Evolutionary conservation across 2,113 vertebrate genomes (phyloP), one percentile per base, ranked within the genome.

Genomic region (Rhinopithecus roxellana): DNA sequence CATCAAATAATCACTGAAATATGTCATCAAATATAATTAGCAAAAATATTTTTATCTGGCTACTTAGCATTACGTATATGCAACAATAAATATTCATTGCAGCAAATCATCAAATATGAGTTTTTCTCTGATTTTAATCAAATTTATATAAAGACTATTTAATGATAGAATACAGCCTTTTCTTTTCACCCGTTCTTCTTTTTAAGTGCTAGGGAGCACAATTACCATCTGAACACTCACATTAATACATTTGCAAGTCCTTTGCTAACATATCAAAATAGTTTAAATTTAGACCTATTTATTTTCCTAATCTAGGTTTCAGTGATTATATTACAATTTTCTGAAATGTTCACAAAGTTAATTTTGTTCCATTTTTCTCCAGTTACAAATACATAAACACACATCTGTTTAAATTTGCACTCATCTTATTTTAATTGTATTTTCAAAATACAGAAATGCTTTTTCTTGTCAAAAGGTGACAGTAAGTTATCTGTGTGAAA

Each of bases 1-100:
- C 83, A 94, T 85, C 96, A 93, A 97, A 91, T 93, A 85, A 93
- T 72, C 90, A 91, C 52, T 81, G 50, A 43, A 93, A 89, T 94
- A 57, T 72, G 48, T 55, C 43, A 90, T 55, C 69, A 95, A 95
- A 94, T 94, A 67, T 25, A 95, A 95, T 85, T 96, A 96, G 50
- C 78, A 96, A 95, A 93, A 85, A 59, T 87, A 81, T 93, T 89
- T 93, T 93, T 25, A 90, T 88, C 85, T 85, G n/a, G 57, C 23
- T 50, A 90, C 64, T 90, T 91, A 90, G 20, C 43, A 89, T 87
- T 40, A 75, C 64, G 52, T 93, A 93, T 87, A 90, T 87, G 43
- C 75, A 95, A 87, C 2, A 86, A 95, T 80, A 95, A 95, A 91
- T 90, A 94, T 95, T 94, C 94, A 96, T 52, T 57, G 23, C 23